These are phyloP conservation scores for Thalassaphorura encarpata DNA, from an alignment of 1,140 invertebrate species.

Conservation along the genomic window DNA sequence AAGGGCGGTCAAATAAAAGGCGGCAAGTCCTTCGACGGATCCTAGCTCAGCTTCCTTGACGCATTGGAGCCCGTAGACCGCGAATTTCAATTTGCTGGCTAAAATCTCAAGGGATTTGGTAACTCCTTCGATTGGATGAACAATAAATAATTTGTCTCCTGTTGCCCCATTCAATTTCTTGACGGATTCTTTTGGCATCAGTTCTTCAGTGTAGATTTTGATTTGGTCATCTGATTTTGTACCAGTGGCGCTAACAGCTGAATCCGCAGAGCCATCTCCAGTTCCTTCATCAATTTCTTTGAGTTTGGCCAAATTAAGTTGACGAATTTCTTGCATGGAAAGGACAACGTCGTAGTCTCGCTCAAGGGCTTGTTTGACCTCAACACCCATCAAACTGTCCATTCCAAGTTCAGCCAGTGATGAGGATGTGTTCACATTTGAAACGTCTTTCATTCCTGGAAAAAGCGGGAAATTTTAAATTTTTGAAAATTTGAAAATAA, in stretches of 20 bases:
- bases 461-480: too few species aligned
- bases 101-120: slow-evolving; percentile 56
- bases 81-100: slow-evolving; percentile 55
- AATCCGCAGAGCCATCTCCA: slow-evolving; percentile 34
- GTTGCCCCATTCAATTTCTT: slow-evolving; percentile 37
- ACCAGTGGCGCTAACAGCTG: slow-evolving; percentile 8
- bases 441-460: slow-evolving; percentile 77
- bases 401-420: slow-evolving; percentile 86
- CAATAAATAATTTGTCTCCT: slow-evolving; percentile 53
- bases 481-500: too few species aligned
- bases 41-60: slow-evolving; percentile 59
- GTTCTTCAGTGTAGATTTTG: slow-evolving; percentile 35
- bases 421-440: slow-evolving; percentile 57
- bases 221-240: slow-evolving; percentile 33
- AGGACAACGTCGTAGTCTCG: slow-evolving; percentile 67
- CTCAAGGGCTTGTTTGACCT: slow-evolving; percentile 76
- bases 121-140: slow-evolving; percentile 89
- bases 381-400: slow-evolving; percentile 88
- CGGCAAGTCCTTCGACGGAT: slow-evolving; percentile 61
- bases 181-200: slow-evolving; percentile 43
- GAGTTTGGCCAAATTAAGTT: slow-evolving; percentile 62
- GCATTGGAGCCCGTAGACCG: slow-evolving; percentile 85
- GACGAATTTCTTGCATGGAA: slow-evolving; percentile 71
- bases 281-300: slow-evolving; percentile 49
- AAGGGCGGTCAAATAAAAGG: slow-evolving; percentile 65